A percentile compares a stretch with the other conserved stretches of the same genome.
Conservation (phyloP, 2,888 invertebrate genomes). For the Anodontia alba region DNA sequence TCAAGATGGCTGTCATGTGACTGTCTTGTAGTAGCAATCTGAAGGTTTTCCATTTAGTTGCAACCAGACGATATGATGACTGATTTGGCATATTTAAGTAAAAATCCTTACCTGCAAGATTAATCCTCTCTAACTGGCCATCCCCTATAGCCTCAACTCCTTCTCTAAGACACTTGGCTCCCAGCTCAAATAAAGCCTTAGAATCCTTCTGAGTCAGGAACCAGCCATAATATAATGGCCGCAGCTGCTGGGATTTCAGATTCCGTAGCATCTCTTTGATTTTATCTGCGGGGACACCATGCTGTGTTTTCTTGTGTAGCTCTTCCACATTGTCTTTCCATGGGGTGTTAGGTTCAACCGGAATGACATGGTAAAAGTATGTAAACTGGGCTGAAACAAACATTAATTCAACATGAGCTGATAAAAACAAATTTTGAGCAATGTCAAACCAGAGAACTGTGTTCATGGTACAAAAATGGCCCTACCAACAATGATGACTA, state of each 20-base stretch:
- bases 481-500: too few relatives aligned
- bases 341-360: slow-evolving; percentile 82
- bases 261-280: slow-evolving; percentile 55
- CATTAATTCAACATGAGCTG: too few relatives aligned
- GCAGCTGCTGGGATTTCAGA: slow-evolving; percentile 41
- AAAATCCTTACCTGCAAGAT: neutral
- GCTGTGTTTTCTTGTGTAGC: slow-evolving; percentile 76
- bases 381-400: slow-evolving; percentile 31
- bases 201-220: slow-evolving; percentile 74
- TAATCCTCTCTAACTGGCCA: neutral
- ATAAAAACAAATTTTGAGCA: too few relatives aligned
- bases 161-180: slow-evolving; percentile 55
- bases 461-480: too few relatives aligned
- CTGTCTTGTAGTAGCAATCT: too few relatives aligned
- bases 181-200: slow-evolving; percentile 54
- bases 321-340: slow-evolving; percentile 80
- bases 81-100: too few relatives aligned
- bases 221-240: slow-evolving; percentile 83
- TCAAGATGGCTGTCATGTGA: too few relatives aligned
- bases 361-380: slow-evolving; percentile 79
- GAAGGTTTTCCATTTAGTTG: too few relatives aligned
- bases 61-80: too few relatives aligned
- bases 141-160: slow-evolving; percentile 45
- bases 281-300: slow-evolving; percentile 72
- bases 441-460: too few relatives aligned